These are phyloP conservation scores for Zaprionus africanus DNA, from an alignment of 1,140 invertebrate species.

Conservation along the genomic window DNA sequence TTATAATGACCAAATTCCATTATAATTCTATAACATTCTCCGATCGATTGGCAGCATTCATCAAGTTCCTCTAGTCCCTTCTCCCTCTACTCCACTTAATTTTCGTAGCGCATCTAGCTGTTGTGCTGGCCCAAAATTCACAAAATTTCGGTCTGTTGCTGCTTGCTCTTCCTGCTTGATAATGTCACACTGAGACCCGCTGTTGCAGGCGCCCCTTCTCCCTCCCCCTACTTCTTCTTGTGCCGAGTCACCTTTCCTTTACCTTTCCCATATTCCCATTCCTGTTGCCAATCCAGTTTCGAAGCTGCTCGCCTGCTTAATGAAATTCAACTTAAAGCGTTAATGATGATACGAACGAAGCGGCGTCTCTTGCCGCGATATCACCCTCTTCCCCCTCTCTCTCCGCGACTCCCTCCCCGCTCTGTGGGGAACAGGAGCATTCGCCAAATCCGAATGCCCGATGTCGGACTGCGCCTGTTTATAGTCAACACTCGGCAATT, in stretches of 20 bases:
- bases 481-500: constrained; percentile 74
- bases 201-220: constrained; percentile 9
- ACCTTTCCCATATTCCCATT: constrained; percentile 5
- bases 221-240: neutral
- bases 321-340: constrained; percentile 71
- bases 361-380: constrained; percentile 15
- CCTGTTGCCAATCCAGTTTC: constrained; percentile 6
- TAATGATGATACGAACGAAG: constrained; percentile 62
- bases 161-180: constrained; percentile 1
- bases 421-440: neutral
- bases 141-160: neutral
- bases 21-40: too few species aligned
- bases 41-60: too few species aligned
- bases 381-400: neutral
- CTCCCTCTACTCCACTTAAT: neutral
- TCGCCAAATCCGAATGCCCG: constrained; percentile 31
- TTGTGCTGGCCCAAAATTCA: neutral
- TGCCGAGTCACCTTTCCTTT: neutral
- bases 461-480: constrained; percentile 53
- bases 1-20: too few species aligned
- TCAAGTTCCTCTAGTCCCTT: neutral
- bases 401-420: neutral
- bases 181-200: constrained; percentile 26
- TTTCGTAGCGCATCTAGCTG: constrained; percentile 8
- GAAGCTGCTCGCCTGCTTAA: constrained; percentile 46